These are phyloP conservation scores for Tupaia tana DNA, from an alignment of 2,113 vertebrate genomes.

Conservation along the genomic window DNA sequence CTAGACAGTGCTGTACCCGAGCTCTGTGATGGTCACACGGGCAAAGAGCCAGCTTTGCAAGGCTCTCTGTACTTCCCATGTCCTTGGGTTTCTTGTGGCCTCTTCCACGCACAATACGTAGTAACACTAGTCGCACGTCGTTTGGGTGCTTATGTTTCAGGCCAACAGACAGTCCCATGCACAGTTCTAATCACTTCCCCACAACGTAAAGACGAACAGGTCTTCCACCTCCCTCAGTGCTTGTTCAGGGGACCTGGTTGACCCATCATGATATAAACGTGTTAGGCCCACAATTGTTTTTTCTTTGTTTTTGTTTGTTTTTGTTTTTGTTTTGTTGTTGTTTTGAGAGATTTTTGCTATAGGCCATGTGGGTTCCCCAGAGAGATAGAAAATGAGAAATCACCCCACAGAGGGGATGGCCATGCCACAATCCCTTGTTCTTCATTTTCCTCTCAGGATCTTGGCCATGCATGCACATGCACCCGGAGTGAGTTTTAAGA, in stretches of 20 bases:
- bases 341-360: too few relatives aligned
- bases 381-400: too few relatives aligned
- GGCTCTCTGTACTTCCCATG: accelerated
- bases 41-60: accelerated
- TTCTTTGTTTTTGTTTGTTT: background rate
- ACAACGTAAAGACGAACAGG: accelerated
- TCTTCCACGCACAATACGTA: background rate
- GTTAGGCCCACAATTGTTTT: background rate
- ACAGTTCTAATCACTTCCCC: background rate
- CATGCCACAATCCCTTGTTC: too few relatives aligned
- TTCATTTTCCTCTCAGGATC: too few relatives aligned
- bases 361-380: too few relatives aligned
- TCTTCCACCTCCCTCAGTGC: accelerated
- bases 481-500: too few relatives aligned
- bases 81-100: accelerated
- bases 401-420: too few relatives aligned
- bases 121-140: accelerated
- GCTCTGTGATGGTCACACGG: accelerated
- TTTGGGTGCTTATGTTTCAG: background rate
- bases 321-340: background rate
- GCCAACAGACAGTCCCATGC: too few relatives aligned
- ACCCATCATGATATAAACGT: background rate
- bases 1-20: accelerated
- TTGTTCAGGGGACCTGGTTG: accelerated
- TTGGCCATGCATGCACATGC: too few relatives aligned